These are phyloP conservation scores for Hylaeus anthracinus DNA, from an alignment of 1,140 invertebrate genomes.

Conservation along the genomic window DNA sequence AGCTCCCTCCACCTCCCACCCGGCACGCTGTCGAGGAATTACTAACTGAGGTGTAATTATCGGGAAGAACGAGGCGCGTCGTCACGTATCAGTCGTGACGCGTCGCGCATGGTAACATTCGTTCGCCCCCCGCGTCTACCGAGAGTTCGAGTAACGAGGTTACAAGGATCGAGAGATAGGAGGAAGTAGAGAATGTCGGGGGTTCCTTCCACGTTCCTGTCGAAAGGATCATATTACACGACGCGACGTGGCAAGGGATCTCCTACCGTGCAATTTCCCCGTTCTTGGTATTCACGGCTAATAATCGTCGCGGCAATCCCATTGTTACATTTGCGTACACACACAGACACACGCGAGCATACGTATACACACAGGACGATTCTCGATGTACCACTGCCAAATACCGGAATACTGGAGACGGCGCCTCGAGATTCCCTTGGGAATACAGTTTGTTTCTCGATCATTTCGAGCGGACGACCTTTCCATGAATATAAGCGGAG, in stretches of 20 bases:
- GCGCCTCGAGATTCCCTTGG: not conserved
- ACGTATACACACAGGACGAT: conserved; percentile 4
- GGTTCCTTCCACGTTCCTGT: conserved; percentile 47
- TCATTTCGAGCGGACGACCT: too few species aligned
- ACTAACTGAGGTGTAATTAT: conserved; percentile 75
- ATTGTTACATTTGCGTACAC: conserved; percentile 41
- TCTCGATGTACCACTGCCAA: conserved; percentile 11
- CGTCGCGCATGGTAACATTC: conserved; percentile 67
- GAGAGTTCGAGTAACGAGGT: conserved; percentile 68
- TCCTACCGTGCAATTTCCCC: conserved; percentile 48
- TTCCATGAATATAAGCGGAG: not conserved
- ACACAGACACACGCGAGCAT: not conserved
- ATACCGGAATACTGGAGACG: conserved; percentile 7
- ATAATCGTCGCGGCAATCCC: conserved; percentile 58
- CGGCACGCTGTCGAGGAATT: conserved; percentile 51
- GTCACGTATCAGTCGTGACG: conserved; percentile 66
- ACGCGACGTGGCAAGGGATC: conserved; percentile 22
- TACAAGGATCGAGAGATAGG: conserved; percentile 64
- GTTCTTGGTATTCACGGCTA: conserved; percentile 59
- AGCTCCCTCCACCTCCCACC: too few species aligned
- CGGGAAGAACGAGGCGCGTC: conserved; percentile 66
- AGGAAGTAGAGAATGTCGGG: conserved; percentile 35
- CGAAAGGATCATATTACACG: conserved; percentile 62
- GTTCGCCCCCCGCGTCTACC: conserved; percentile 57
- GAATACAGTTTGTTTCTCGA: not conserved